Conservation (phyloP, 2,888 invertebrate species). For the Serripes groenlandicus region DNA sequence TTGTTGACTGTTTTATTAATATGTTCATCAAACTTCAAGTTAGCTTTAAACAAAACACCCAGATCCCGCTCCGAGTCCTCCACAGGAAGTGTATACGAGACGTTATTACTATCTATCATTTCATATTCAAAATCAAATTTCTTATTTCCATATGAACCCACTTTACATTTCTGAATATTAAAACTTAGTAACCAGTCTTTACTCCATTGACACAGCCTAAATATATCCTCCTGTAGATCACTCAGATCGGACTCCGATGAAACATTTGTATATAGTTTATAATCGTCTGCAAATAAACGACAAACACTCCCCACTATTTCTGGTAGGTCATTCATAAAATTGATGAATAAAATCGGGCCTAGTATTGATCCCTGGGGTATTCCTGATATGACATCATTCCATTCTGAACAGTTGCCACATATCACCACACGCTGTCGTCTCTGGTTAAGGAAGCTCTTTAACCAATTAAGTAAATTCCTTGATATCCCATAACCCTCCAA, state of each 20-base stretch:
- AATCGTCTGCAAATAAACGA: constrained; percentile 42
- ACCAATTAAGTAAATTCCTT: no score
- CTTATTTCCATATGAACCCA: not conserved
- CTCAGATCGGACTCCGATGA: not conserved
- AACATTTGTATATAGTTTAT: constrained; percentile 25
- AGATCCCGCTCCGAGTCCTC: constrained; percentile 18
- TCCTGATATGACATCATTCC: not conserved
- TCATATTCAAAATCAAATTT: constrained; percentile 17
- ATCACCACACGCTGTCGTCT: not conserved
- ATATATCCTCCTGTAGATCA: constrained; percentile 35
- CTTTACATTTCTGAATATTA: constrained; percentile 35
- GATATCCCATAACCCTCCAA: no score
- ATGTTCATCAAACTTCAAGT: constrained; percentile 29
- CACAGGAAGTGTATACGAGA: not conserved
- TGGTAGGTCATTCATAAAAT: constrained; percentile 25
- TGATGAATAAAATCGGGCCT: constrained; percentile 13
- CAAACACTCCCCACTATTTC: constrained; percentile 3
- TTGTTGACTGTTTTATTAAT: constrained; percentile 24
- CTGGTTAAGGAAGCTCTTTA: not conserved
- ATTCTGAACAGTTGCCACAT: not conserved
- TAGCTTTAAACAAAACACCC: constrained; percentile 16
- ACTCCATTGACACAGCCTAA: constrained; percentile 37
- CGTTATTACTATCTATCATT: constrained; percentile 14
- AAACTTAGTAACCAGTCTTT: constrained; percentile 36
- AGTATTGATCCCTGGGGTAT: constrained; percentile 4